Percentiles rank a stretch among this genome's conserved stretches.
phyloP scores from a whole-genome alignment of 2,797 vertebrate species.

The Apogon hyalosoma region DNA sequence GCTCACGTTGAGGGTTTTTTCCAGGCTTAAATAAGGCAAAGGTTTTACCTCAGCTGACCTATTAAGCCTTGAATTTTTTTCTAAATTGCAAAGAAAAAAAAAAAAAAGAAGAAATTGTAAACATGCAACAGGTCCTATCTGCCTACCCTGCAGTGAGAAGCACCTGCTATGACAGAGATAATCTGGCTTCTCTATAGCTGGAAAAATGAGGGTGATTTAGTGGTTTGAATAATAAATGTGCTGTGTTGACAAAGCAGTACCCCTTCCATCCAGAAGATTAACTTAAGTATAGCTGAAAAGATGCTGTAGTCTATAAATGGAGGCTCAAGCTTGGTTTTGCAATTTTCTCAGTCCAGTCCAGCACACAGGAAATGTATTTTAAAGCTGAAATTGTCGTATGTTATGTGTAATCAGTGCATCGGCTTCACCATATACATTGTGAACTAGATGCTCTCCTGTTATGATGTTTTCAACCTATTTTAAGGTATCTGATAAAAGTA shows the following conservation, averaged over 20 bases:
- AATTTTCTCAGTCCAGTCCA: no score
- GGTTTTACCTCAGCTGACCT: not conserved
- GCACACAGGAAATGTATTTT: no score
- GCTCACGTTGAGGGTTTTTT: not conserved
- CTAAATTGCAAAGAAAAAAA: not conserved
- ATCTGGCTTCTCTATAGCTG: not conserved
- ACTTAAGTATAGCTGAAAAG: not conserved
- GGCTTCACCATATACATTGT: no score
- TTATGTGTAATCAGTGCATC: no score
- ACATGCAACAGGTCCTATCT: not conserved
- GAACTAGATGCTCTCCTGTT: no score
- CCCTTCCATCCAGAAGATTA: not conserved
- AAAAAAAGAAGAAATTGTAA: not conserved
- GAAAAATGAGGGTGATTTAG: not conserved
- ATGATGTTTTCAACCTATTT: no score
- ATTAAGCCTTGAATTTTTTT: not conserved
- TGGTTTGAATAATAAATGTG: not conserved
- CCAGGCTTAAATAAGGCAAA: not conserved
- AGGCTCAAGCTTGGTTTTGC: conserved; percentile 1
- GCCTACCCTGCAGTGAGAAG: not conserved
- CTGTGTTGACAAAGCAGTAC: not conserved
- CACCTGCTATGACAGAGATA: not conserved
- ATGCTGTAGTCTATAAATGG: not conserved
- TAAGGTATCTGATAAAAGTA: no score
- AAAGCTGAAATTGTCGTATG: no score